Percentiles rank a stretch among this genome's conserved stretches.
phyloP scores from a whole-genome alignment of 2,113 vertebrate genomes.

The Hepsetus odoe region DNA sequence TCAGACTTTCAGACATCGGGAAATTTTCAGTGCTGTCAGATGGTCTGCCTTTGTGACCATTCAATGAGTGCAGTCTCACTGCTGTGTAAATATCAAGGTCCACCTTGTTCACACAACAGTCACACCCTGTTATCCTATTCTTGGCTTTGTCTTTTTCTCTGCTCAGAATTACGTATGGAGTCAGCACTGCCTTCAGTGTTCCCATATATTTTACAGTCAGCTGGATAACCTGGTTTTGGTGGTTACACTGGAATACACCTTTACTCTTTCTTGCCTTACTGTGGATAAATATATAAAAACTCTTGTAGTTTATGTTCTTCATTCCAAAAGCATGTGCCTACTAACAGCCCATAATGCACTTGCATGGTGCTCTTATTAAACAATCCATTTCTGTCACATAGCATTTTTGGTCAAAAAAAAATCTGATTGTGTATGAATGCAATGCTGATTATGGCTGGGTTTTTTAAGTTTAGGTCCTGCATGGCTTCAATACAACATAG shows the following conservation, averaged over 20 bases:
- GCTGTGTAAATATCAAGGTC: conserved; percentile 73
- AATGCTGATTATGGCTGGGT: no score
- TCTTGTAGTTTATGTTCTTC: no score
- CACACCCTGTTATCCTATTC: conserved; percentile 64
- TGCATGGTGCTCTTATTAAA: no score
- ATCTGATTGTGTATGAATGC: no score
- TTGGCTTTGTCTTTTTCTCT: neutral
- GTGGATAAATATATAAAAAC: neutral
- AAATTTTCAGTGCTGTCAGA: neutral
- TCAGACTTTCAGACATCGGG: neutral
- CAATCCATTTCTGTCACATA: no score
- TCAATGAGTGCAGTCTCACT: conserved; percentile 21
- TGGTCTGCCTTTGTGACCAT: neutral
- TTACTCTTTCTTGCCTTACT: neutral
- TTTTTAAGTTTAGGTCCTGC: no score
- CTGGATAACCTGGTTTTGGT: neutral
- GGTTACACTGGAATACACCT: neutral
- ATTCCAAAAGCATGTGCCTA: no score
- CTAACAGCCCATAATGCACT: no score
- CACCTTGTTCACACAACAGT: conserved; percentile 60
- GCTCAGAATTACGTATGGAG: neutral
- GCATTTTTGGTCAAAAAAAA: no score
- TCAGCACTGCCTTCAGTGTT: neutral
- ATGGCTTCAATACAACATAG: no score
- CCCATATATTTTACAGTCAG: neutral